These are phyloP conservation scores for Brenthis hecate DNA, from an alignment of 2,888 invertebrate genomes.

Conservation along the genomic window DNA sequence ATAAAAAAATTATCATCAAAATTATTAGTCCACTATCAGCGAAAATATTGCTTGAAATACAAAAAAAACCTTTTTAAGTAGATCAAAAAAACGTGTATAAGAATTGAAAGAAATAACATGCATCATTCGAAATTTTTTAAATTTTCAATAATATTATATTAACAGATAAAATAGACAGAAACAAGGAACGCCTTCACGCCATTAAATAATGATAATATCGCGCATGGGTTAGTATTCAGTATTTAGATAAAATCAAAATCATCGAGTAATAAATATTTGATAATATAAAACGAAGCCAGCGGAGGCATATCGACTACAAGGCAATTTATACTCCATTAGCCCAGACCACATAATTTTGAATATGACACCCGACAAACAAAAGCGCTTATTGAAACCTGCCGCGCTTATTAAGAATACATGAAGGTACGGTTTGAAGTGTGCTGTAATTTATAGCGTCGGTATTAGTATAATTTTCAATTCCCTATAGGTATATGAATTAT, in stretches of 20 bases:
- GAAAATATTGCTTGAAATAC: no score
- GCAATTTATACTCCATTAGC: slow-evolving; percentile 19
- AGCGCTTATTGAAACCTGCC: slow-evolving; percentile 1
- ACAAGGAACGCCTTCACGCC: no score
- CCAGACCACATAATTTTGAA: slow-evolving; percentile 10
- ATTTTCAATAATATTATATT: no score
- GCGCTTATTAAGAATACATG: slow-evolving; percentile 5
- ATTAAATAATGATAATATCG: background rate
- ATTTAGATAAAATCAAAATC: background rate
- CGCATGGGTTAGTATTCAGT: background rate
- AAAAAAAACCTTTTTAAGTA: no score
- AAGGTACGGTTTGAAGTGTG: background rate
- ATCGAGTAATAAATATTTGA: slow-evolving; percentile 2
- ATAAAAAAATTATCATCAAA: no score
- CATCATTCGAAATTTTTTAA: no score
- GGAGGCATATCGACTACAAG: background rate
- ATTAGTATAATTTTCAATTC: background rate
- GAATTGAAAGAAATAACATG: no score
- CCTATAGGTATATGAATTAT: no score
- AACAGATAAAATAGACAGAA: no score
- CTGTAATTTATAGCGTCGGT: slow-evolving; percentile 1
- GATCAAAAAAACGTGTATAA: no score
- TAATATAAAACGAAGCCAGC: slow-evolving; percentile 1
- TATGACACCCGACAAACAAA: slow-evolving; percentile 16
- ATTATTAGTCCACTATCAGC: no score